Evolutionary conservation across 2,113 vertebrate species (phyloP).

Genomic region (Fukomys damarensis): DNA sequence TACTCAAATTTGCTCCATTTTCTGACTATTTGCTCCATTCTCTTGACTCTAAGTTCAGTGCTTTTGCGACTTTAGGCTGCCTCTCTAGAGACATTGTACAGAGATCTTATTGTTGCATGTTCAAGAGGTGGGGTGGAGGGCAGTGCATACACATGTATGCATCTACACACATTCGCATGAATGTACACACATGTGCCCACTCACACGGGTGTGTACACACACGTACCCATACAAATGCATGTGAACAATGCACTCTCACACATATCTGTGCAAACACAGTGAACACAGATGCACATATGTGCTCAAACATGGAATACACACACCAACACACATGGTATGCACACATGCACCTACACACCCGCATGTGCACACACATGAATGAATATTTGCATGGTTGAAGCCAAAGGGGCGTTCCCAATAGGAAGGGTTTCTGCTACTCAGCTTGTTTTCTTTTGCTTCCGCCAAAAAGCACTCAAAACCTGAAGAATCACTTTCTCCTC

Average conservation of each 20-base stretch:
- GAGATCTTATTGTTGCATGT: neutral
- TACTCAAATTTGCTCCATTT: neutral
- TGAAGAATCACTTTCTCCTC: neutral
- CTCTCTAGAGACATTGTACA: neutral
- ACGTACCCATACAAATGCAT: neutral
- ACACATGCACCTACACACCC: neutral
- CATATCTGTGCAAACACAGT: neutral
- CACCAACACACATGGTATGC: too few relatives aligned
- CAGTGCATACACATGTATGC: neutral
- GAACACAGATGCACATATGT: too few relatives aligned
- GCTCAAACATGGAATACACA: neutral
- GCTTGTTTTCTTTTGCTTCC: conserved; percentile 16
- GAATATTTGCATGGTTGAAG: neutral
- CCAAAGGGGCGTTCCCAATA: neutral
- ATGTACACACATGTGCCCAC: neutral
- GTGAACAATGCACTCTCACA: neutral
- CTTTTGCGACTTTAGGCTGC: neutral
- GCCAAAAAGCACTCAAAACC: conserved; percentile 37
- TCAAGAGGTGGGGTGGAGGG: accelerated
- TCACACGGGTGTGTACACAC: neutral
- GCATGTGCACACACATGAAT: neutral
- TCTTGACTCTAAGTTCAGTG: neutral
- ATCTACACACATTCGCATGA: neutral
- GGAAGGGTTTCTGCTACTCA: neutral
- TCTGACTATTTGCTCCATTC: neutral